phyloP scores from a whole-genome alignment of 2,797 vertebrate genomes.

The Manis crassicaudata region DNA sequence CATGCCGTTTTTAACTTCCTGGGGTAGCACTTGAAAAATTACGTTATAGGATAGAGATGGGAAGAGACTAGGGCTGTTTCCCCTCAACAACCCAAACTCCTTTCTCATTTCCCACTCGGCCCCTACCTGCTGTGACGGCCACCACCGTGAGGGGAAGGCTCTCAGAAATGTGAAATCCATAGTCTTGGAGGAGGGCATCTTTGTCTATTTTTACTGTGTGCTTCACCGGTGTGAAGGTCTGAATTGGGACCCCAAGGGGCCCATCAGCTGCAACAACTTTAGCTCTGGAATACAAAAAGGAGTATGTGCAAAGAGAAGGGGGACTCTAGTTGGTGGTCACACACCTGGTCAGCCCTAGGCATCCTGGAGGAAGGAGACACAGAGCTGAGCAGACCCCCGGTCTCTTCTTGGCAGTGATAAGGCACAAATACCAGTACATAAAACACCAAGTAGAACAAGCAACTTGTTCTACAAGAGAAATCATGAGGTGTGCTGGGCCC shows the following conservation, averaged over 20 bases:
- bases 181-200: conserved; percentile 89
- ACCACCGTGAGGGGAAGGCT: conserved; percentile 92
- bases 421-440: not conserved
- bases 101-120: not conserved
- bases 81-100: not conserved
- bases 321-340: not conserved
- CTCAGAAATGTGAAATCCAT: conserved; percentile 93
- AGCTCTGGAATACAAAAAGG: conserved; percentile 75
- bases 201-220: conserved; percentile 90
- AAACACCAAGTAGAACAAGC: not conserved
- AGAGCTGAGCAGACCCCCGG: not conserved
- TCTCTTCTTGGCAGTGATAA: not conserved
- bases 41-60: not conserved
- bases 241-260: conserved; percentile 80
- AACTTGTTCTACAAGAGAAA: not conserved
- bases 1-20: not conserved
- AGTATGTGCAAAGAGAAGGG: not conserved
- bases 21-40: not conserved
- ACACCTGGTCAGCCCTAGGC: not conserved
- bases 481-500: not conserved
- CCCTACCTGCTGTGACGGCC: conserved; percentile 91
- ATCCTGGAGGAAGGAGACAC: not conserved
- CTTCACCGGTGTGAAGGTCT: conserved; percentile 87
- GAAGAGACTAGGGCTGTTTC: not conserved
- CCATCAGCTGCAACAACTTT: conserved; percentile 86